These are phyloP conservation scores for Salpingus planirostris DNA, from an alignment of 2,888 invertebrate species.

Conservation along the genomic window DNA sequence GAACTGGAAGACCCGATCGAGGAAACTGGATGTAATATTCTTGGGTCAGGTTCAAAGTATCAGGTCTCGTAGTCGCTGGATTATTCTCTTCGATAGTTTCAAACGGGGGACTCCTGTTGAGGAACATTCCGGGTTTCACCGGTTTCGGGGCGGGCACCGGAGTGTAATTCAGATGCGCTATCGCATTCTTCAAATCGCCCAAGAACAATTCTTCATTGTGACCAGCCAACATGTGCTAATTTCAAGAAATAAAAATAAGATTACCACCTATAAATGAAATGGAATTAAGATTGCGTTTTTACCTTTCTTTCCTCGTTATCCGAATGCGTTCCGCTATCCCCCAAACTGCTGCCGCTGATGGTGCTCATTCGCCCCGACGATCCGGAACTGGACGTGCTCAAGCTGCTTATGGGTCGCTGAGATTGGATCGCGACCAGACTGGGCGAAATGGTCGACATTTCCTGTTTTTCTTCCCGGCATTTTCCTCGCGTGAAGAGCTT, in stretches of 20 bases:
- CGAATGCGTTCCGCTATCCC: conserved; percentile 79
- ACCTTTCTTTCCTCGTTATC: conserved; percentile 67
- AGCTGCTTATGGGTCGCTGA: conserved; percentile 57
- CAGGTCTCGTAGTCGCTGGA: conserved; percentile 17
- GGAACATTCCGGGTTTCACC: conserved; percentile 29
- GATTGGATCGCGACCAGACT: conserved; percentile 18
- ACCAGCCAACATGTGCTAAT: conserved; percentile 30
- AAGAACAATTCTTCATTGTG: conserved; percentile 34
- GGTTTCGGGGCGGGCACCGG: conserved; percentile 48
- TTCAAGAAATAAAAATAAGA: conserved; percentile 13
- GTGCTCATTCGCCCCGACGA: conserved; percentile 78
- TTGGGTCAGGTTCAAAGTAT: conserved; percentile 25
- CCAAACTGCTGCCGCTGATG: conserved; percentile 70
- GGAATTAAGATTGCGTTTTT: conserved; percentile 2
- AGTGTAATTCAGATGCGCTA: conserved; percentile 42
- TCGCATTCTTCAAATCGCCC: conserved; percentile 30
- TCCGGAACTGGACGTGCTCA: conserved; percentile 61
- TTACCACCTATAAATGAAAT: too few relatives aligned
- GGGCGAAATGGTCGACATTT: conserved; percentile 17
- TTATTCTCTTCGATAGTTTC: conserved; percentile 36
- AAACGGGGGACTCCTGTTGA: conserved; percentile 27
- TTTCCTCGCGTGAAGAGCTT: conserved; percentile 22
- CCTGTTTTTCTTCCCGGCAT: conserved; percentile 18
- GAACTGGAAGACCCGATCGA: conserved; percentile 45
- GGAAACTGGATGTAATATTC: conserved; percentile 47